These are phyloP conservation scores for Cyphomyrus discorhynchus DNA, from an alignment of 2,113 vertebrate genomes.

Conservation along the genomic window DNA sequence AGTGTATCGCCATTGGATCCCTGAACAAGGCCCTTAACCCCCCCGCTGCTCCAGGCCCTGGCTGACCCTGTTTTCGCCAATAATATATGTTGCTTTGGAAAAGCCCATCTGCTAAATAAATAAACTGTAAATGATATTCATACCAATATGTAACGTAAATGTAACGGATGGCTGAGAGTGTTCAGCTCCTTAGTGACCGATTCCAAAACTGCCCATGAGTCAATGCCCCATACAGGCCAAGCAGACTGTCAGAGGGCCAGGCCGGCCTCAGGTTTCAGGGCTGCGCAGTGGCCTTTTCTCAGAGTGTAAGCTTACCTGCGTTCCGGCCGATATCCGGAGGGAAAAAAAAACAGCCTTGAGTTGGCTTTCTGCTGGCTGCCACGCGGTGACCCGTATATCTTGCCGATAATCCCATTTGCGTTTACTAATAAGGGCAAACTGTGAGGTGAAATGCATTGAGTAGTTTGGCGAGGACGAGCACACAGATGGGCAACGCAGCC, in stretches of 20 bases:
- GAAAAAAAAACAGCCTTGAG: slow-evolving; percentile 18
- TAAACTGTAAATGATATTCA: not conserved
- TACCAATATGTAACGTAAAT: not conserved
- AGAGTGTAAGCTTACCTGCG: slow-evolving; percentile 31
- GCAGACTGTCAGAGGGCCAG: slow-evolving; percentile 28
- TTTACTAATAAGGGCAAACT: slow-evolving; percentile 51
- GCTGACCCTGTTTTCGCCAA: not conserved
- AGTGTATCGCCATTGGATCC: not conserved
- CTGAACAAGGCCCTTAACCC: not conserved
- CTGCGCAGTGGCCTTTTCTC: slow-evolving; percentile 37
- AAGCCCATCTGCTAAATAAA: not conserved
- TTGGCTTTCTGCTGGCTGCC: slow-evolving; percentile 34
- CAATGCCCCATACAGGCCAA: not conserved
- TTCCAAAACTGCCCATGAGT: not conserved
- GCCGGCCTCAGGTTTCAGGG: slow-evolving; percentile 24
- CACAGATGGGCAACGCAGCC: slow-evolving; percentile 44
- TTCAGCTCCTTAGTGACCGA: slow-evolving; percentile 17
- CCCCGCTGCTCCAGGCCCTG: not conserved
- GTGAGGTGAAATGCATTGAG: slow-evolving; percentile 41
- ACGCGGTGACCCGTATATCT: slow-evolving; percentile 37
- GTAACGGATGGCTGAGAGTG: not conserved
- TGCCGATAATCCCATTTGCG: slow-evolving; percentile 42
- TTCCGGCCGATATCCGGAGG: slow-evolving; percentile 30
- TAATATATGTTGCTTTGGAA: not conserved
- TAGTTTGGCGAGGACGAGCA: slow-evolving; percentile 46